Evolutionary conservation across 2,797 vertebrate species (phyloP), one percentile per base, ranked within the genome.

Genomic region (Coreius guichenoti): DNA sequence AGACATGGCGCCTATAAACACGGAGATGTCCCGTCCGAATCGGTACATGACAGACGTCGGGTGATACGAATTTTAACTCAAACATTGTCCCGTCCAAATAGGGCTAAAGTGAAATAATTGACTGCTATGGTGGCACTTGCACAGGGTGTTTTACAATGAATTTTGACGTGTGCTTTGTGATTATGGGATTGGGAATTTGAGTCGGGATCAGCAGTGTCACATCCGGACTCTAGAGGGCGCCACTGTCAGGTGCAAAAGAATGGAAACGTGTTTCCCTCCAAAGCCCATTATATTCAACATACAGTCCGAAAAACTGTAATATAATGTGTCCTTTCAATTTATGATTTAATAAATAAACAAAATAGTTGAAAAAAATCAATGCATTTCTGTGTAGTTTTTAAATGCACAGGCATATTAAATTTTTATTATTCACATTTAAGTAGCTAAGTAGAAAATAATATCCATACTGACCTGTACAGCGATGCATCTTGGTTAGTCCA

Each of bases 121-220:
- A n/a, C 3, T 21, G n/a, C 6, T 56, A 36, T 9, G 12, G 39
- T 8, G 6, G 8, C 17, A 31, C 31, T 2, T 11, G 45, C 45
- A 51, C 1, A 2, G 88, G 89, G 74, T 89, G 90, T 91, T 93
- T 93, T 92, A 91, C 89, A 93, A 91, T 92, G 87, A 92, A 94
- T 93, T 93, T 91, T 86, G 91, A 87, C 87, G 86, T 92, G 93
- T 77, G 36, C 7, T 61, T 93, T 36, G 45, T 31, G n/a, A 16
- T 68, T 39, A 73, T n/a, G 3, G 23, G 51, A 75, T 39, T 26
- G 45, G 47, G 6, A 54, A 11, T 4, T n/a, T 19, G 45, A 6
- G 17, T 6, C 58, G 45, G 39, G 56, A 43, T 36, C 39, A 65
- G 56, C n/a, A 70, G 33, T 73, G 12, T 47, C 23, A 17, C 5